These are phyloP conservation scores for Proctacanthus coquilletti DNA, from an alignment of 1,140 invertebrate genomes.

Conservation along the genomic window DNA sequence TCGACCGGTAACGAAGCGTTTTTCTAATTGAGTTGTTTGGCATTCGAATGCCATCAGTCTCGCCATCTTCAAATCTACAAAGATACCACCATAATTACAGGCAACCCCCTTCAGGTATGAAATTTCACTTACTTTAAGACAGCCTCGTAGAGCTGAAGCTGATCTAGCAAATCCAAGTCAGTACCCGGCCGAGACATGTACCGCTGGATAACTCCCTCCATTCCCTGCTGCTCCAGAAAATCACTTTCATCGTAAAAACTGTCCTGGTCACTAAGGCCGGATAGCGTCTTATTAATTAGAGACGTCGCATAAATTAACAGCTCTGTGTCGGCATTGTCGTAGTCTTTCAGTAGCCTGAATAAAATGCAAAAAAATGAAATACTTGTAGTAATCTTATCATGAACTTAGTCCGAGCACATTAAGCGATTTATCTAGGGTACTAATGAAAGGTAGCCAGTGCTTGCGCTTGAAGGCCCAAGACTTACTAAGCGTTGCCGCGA, in stretches of 20 bases:
- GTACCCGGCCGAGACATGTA: slow-evolving; percentile 90
- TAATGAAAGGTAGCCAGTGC: no score
- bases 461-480: no score
- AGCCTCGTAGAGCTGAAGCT: slow-evolving; percentile 91
- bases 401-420: no score
- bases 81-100: background rate
- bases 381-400: no score
- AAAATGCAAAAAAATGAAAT: slow-evolving; percentile 29
- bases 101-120: slow-evolving; percentile 45
- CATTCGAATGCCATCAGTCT: slow-evolving; percentile 29
- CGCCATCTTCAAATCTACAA: slow-evolving; percentile 26
- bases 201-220: slow-evolving; percentile 79
- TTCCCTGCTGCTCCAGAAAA: slow-evolving; percentile 87
- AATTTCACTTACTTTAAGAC: slow-evolving; percentile 58
- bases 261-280: slow-evolving; percentile 91
- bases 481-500: no score
- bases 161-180: slow-evolving; percentile 81
- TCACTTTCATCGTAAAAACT: slow-evolving; percentile 98
- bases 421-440: no score
- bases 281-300: slow-evolving; percentile 90
- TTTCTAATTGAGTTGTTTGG: slow-evolving; percentile 68
- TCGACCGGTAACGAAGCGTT: slow-evolving; percentile 50
- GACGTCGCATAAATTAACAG: slow-evolving; percentile 92
- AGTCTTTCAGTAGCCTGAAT: slow-evolving; percentile 72
- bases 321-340: slow-evolving; percentile 89